Base-by-base conservation (phyloP, 1,140 invertebrate species). In the Diorhabda elongata region DNA sequence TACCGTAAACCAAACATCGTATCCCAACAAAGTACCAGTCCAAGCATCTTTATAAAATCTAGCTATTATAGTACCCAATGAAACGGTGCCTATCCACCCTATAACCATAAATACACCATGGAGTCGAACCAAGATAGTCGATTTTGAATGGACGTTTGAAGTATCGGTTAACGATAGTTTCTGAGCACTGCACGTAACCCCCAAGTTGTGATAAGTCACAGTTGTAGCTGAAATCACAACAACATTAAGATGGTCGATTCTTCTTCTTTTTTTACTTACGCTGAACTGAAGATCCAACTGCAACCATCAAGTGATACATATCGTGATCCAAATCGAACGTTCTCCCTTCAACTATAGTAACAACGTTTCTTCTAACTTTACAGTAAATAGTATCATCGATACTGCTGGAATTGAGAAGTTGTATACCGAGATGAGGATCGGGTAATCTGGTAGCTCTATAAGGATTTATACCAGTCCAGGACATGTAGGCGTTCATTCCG, bases 1-100 rank as follows among this genome's bases (percentile, higher is more conserved):
- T 84, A 94, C 91, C 74, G 89, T 90, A 84, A 98, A 98, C 96
- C 95, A 98, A 62, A 95, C 87, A 82, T 97, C 95, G 79, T 96
- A 94, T 70, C 92, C 92, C 71, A 92, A 93, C 2, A 93, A 81
- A 66, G 89, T 89, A 71, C 88, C 88, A 44, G 92, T 88, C 94
- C 95, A 98, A 0, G 94, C 96, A 78, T 92, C 89, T 78, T 93
- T 92, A 83, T 91, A 98, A 81, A 98, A 97, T 74, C 95, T 87
- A 2, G 95, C 95, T 2, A 96, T 82, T 7, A 98, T 82, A 68
- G 97, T 96, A 43, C 94, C 96, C 64, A 95, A 81, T 3, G 93
- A 94, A 2, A 93, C 92, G 11, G 92, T 90, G 7, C 93, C 91
- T 58, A 98, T 88, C 96, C 96, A 98, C 2, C 94, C 94, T 1